Evolutionary conservation across 2,113 vertebrate species (phyloP).

Genomic region (Bettongia penicillata): DNA sequence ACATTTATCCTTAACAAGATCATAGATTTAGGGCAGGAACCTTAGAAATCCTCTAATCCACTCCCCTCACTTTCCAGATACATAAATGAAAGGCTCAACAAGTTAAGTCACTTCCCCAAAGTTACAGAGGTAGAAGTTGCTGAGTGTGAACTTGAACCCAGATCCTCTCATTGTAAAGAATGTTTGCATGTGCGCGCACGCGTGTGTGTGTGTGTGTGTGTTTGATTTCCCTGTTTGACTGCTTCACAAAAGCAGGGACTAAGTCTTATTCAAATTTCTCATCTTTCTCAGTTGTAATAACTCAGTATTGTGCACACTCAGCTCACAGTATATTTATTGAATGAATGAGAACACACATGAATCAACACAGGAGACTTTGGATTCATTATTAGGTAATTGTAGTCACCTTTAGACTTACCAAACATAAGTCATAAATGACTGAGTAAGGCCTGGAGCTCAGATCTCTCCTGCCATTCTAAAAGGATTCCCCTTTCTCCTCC

Average conservation of each 20-base stretch:
- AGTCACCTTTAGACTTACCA: not conserved
- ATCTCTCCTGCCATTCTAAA: constrained; percentile 22
- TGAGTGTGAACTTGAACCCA: not conserved
- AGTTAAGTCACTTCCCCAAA: not conserved
- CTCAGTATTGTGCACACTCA: not conserved
- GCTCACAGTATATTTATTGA: not conserved
- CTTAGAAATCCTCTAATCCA: not conserved
- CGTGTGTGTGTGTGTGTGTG: not conserved
- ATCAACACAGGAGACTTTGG: not conserved
- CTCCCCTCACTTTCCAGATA: not conserved
- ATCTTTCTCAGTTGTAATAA: not conserved
- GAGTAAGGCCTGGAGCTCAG: not conserved
- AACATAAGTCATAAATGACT: not conserved
- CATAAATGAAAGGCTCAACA: not conserved
- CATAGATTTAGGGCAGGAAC: not conserved
- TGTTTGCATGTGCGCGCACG: too few species aligned
- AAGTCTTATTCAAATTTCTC: not conserved
- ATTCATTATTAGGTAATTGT: not conserved
- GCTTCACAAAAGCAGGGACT: not conserved
- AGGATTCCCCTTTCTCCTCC: not conserved
- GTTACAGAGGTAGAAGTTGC: not conserved
- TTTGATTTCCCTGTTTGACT: not conserved
- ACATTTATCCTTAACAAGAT: not conserved
- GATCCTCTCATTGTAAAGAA: not conserved
- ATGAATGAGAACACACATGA: not conserved